These are phyloP conservation scores for Omphaloscelis lunosa DNA, from an alignment of 2,888 invertebrate species.

Conservation along the genomic window DNA sequence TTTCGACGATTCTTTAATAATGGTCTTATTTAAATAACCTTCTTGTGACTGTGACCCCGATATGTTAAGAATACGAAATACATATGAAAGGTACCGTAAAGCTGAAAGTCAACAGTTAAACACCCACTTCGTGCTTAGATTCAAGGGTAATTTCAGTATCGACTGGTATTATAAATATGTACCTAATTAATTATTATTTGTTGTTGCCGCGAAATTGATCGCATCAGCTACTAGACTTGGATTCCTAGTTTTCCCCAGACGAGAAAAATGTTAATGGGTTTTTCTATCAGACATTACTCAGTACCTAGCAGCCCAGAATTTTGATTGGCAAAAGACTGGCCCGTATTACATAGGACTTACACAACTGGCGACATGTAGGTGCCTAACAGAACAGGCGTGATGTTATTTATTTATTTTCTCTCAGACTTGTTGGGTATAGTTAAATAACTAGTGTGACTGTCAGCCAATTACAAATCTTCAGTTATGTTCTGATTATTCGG, in stretches of 20 bases:
- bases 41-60: slow-evolving; percentile 52
- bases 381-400: not conserved
- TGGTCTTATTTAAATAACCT: slow-evolving; percentile 42
- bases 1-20: slow-evolving; percentile 37
- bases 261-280: not conserved
- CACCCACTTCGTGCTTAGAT: slow-evolving; percentile 2
- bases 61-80: slow-evolving; percentile 16
- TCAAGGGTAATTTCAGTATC: not conserved
- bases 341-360: not conserved
- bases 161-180: no score
- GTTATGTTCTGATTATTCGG: not conserved
- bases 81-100: not conserved
- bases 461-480: no score
- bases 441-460: no score
- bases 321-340: not conserved
- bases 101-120: not conserved
- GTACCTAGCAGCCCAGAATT: not conserved
- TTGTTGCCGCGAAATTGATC: no score
- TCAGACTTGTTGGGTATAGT: not conserved
- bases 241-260: not conserved
- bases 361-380: not conserved
- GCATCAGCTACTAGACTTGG: no score
- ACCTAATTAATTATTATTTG: no score
- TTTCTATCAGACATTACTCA: not conserved
- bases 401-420: not conserved